These are phyloP conservation scores for Apodemia arnacis DNA, from an alignment of 2,888 invertebrate genomes.

Conservation along the genomic window DNA sequence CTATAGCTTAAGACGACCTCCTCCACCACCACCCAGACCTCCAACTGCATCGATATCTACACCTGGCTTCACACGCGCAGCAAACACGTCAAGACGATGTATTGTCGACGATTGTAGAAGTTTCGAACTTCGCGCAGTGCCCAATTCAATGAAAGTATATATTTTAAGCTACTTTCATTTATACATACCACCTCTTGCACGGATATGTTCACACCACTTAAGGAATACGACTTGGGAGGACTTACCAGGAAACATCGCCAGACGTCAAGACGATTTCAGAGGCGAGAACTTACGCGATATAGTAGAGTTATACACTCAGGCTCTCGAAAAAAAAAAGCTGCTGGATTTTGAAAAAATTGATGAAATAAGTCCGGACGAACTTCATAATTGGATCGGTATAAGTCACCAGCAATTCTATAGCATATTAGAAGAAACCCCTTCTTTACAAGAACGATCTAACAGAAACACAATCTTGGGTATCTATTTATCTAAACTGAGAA, in stretches of 20 bases:
- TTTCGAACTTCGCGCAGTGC: conserved; percentile 15
- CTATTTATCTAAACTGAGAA: conserved; percentile 22
- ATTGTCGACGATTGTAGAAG: not conserved
- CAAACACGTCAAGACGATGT: not conserved
- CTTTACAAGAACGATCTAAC: not conserved
- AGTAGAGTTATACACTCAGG: conserved; percentile 16
- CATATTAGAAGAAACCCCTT: conserved; percentile 15
- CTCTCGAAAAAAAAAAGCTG: conserved; percentile 2
- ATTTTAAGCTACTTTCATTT: conserved; percentile 47
- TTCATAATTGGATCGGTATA: conserved; percentile 29
- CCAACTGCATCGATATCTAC: too few relatives aligned
- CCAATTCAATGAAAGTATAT: conserved; percentile 36
- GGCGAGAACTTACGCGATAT: not conserved
- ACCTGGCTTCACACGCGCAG: not conserved
- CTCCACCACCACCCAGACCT: too few relatives aligned
- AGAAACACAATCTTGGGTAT: conserved; percentile 4
- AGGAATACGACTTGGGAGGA: conserved; percentile 13
- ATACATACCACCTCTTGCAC: conserved; percentile 29
- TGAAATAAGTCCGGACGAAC: conserved; percentile 4
- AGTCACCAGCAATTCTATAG: conserved; percentile 25
- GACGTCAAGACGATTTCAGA: conserved; percentile 5
- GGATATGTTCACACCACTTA: conserved; percentile 54
- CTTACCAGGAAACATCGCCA: not conserved
- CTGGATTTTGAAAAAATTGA: conserved; percentile 22
- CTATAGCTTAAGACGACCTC: not conserved